phyloP scores from a whole-genome alignment of 1,140 invertebrate species.

The Ceratosolen solmsi region DNA sequence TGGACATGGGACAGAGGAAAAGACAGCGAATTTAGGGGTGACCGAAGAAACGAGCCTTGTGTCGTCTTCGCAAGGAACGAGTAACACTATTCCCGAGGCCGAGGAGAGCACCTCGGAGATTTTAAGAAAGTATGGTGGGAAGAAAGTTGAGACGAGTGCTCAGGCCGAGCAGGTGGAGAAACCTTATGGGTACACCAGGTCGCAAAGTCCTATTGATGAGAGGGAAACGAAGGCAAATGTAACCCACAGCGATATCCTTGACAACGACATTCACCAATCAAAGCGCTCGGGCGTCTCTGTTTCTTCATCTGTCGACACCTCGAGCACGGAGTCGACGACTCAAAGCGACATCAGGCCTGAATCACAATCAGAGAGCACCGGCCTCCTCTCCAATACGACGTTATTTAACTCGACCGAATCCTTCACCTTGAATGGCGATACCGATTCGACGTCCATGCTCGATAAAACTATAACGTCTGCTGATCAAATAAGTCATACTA shows the following conservation, averaged over 20 bases:
- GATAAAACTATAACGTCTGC: neutral
- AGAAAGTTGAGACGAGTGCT: neutral
- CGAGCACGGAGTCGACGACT: neutral
- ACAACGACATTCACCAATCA: neutral
- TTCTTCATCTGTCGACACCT: neutral
- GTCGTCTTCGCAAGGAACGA: constrained; percentile 27
- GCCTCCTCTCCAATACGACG: neutral
- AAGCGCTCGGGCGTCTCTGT: neutral
- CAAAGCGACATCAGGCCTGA: neutral
- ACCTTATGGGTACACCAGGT: constrained; percentile 19
- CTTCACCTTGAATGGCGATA: neutral
- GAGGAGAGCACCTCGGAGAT: neutral
- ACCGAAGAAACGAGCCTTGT: neutral
- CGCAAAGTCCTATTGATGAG: no score
- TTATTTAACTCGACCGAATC: neutral
- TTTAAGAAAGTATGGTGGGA: neutral
- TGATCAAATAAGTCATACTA: neutral
- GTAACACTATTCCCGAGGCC: constrained; percentile 30
- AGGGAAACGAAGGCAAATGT: neutral
- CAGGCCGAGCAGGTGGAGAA: neutral
- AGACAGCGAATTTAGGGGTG: neutral
- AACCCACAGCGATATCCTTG: neutral
- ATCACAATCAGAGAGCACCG: no score
- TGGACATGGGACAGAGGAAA: neutral
- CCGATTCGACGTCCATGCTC: neutral